A percentile compares a stretch with the other conserved stretches of the same genome.
Evolutionary conservation across 2,113 vertebrate species (phyloP).

Genomic region (Poeciliopsis turrubarensis): DNA sequence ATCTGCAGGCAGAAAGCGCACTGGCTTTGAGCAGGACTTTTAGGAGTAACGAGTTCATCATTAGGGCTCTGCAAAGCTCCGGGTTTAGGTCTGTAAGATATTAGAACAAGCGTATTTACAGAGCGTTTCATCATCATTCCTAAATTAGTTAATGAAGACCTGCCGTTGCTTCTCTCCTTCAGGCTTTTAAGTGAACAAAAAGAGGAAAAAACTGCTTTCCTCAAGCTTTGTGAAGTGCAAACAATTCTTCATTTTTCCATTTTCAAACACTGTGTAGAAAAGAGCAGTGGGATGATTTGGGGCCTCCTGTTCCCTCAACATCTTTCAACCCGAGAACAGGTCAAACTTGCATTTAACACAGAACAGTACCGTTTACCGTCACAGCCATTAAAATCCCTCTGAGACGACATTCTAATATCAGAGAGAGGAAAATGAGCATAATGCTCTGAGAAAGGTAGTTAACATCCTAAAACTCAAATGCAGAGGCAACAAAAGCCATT

Average conservation of each 20-base stretch:
- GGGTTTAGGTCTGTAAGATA: slow-evolving; percentile 39
- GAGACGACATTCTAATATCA: slow-evolving; percentile 14
- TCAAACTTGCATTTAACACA: slow-evolving; percentile 41
- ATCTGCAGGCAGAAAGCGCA: slow-evolving; percentile 29
- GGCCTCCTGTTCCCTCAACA: slow-evolving; percentile 32
- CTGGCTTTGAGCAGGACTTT: slow-evolving; percentile 22
- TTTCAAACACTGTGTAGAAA: slow-evolving; percentile 36
- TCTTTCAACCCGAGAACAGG: slow-evolving; percentile 45
- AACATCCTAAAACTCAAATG: background rate
- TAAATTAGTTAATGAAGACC: slow-evolving; percentile 11
- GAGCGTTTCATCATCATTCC: slow-evolving; percentile 49
- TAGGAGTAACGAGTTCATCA: slow-evolving; percentile 65
- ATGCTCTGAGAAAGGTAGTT: background rate
- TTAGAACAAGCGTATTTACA: slow-evolving; percentile 52
- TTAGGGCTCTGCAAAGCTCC: slow-evolving; percentile 59
- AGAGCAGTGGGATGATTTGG: background rate
- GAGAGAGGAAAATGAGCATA: background rate
- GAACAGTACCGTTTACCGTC: slow-evolving; percentile 50
- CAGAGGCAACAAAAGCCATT: background rate
- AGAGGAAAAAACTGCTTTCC: slow-evolving; percentile 2
- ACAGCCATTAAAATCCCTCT: slow-evolving; percentile 30
- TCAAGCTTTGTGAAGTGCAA: slow-evolving; percentile 49
- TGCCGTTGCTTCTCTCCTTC: slow-evolving; percentile 16
- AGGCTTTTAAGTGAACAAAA: slow-evolving; percentile 26
- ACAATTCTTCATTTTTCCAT: slow-evolving; percentile 51